Conservation (phyloP, 2,113 vertebrate species). For the Grammomys dolichurus region DNA sequence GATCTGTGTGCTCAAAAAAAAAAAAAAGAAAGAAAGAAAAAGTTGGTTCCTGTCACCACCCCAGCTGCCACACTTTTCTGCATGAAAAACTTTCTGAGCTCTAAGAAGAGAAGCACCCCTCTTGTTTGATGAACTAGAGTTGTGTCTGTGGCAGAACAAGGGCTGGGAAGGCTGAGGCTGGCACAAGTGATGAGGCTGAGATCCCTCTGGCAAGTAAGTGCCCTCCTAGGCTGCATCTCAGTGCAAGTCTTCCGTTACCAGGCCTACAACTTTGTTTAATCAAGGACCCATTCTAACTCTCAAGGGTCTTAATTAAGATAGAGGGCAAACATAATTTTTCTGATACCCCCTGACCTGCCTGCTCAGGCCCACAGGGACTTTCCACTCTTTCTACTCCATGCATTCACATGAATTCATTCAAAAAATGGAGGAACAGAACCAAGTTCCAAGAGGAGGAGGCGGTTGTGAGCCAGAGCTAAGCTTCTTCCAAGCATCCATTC, state of each 20-base stretch:
- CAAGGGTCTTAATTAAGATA: background rate
- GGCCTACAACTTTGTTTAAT: background rate
- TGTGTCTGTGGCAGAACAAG: background rate
- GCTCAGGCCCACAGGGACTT: background rate
- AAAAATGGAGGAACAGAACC: background rate
- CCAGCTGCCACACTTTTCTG: background rate
- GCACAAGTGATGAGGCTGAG: background rate
- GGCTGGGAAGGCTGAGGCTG: background rate
- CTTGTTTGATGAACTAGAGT: background rate
- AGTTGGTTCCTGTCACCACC: background rate
- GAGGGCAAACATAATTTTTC: background rate
- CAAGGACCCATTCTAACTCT: background rate
- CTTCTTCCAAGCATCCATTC: background rate
- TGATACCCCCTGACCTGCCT: background rate
- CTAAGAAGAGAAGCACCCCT: background rate
- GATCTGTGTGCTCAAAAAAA: background rate
- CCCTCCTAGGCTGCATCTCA: background rate
- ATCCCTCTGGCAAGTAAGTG: background rate
- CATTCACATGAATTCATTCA: background rate
- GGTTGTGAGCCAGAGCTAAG: background rate
- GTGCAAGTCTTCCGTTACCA: background rate
- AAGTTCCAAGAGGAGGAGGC: background rate
- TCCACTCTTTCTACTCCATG: rapidly evolving
- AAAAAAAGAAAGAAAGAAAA: background rate
- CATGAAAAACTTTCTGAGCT: background rate